A percentile compares a stretch with the other conserved stretches of the same genome.
phyloP scores from a whole-genome alignment of 1,140 invertebrate genomes.

The Drosophila ananassae region DNA sequence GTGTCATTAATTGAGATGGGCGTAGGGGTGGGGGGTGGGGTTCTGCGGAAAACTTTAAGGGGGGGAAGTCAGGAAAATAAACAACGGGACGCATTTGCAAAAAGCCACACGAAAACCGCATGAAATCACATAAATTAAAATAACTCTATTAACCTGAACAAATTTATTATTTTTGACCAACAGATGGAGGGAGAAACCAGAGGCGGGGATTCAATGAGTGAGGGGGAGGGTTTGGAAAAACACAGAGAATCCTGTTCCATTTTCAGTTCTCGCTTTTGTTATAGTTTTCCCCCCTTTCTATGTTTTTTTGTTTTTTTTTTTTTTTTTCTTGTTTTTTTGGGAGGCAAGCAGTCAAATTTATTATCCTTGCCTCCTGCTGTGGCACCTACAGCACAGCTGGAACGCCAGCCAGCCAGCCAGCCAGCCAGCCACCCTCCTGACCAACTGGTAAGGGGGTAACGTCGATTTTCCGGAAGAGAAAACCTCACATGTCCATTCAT shows the following conservation, averaged over 20 bases:
- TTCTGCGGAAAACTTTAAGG: not conserved
- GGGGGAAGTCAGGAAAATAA: not conserved
- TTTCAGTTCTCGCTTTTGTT: slow-evolving; percentile 42
- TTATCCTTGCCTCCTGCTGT: slow-evolving; percentile 39
- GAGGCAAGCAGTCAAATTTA: slow-evolving; percentile 35
- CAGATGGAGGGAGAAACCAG: slow-evolving; percentile 6
- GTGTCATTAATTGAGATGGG: slow-evolving; percentile 39
- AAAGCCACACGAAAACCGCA: slow-evolving; percentile 78
- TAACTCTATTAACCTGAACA: slow-evolving; percentile 82
- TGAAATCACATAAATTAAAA: slow-evolving; percentile 83
- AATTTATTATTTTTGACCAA: slow-evolving; percentile 82
- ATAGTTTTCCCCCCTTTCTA: slow-evolving; percentile 1
- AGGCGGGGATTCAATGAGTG: not conserved
- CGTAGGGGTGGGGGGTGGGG: not conserved
- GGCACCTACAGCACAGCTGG: not conserved
- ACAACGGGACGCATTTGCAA: slow-evolving; percentile 70
- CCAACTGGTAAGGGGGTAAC: not conserved
- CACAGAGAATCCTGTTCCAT: slow-evolving; percentile 34
- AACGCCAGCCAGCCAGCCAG: not conserved
- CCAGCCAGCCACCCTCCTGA: not conserved
- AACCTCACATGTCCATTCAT: slow-evolving; percentile 67
- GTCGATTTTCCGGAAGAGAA: slow-evolving; percentile 11
- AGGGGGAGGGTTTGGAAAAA: not conserved
- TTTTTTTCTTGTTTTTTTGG: too few species aligned
- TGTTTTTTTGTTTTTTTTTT: not conserved